Conservation (phyloP, 2,888 invertebrate species). For the Metalampra italica region DNA sequence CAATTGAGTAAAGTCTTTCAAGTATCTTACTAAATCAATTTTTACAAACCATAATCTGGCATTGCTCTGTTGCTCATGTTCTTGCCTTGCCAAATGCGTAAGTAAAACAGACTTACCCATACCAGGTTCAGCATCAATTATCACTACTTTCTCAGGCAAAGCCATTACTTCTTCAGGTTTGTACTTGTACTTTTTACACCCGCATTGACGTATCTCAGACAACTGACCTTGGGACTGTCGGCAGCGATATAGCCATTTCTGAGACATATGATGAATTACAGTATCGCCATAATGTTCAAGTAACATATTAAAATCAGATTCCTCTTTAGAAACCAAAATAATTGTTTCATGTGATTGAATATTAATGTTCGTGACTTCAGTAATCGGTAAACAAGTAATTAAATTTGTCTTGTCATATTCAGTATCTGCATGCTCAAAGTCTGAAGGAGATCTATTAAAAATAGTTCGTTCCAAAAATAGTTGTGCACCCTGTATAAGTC, state of each 20-base stretch:
- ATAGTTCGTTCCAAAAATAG: no score
- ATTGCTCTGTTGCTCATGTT: no score
- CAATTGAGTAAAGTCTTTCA: neutral
- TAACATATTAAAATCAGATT: neutral
- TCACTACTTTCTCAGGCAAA: neutral
- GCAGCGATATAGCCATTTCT: neutral
- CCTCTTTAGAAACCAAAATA: neutral
- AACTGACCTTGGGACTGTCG: neutral
- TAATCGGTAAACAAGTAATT: neutral
- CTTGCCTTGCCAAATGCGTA: neutral
- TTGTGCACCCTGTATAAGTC: no score
- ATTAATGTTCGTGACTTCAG: no score
- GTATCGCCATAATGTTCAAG: neutral
- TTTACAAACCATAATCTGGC: neutral
- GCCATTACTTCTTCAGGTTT: neutral
- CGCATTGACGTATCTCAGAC: neutral
- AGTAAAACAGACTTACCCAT: neutral
- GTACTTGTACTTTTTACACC: neutral
- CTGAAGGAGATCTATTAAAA: no score
- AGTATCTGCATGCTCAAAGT: no score
- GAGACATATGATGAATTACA: neutral
- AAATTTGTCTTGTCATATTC: no score
- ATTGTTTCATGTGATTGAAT: neutral
- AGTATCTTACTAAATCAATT: neutral
- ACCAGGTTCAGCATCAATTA: neutral